Evolutionary conservation across 1,140 invertebrate genomes (phyloP), one percentile per base, ranked within the genome.

Genomic region (Zaprionus taronus): DNA sequence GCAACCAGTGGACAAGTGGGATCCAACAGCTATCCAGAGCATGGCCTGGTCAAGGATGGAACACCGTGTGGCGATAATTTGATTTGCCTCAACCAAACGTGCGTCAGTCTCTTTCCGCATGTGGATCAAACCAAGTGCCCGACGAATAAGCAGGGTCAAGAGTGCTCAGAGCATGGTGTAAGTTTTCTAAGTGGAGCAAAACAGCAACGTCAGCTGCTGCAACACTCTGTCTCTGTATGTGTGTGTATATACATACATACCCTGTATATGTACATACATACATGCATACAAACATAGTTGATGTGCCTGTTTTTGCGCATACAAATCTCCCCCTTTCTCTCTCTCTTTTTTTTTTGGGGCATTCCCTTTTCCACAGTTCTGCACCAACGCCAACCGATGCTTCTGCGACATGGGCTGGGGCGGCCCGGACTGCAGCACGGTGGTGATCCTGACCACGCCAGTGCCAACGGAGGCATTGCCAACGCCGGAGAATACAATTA

Each of bases 141-240:
- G 51, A 97, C 95, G 69, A 98, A 98, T 93, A 96, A 97, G 93
- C 95, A 97, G 82, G 96, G 96, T 85, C 93, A 96, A 74, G 97
- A 98, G 91, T 99, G 99, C 93, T 99, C 98, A 53, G 97, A 97
- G 51, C 96, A 98, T 94, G 98, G 98, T 93, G 97, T 98, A 94
- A 95, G 96, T 95, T 64, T 95, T 62, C 57, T 34, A 71, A 76
- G 65, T 77, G 65, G 60, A 66, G 28, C 47, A 51, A 41, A 58
- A 56, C 6, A 31, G 12, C 7, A n/a, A 28, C 24, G 14, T n/a
- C 2, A 51, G 12, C 36, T 14, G 36, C 36, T 38, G 47, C 34
- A 55, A 47, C n/a, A 60, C 20, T 12, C 47, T 51, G 12, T 24
- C 6, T 24, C 0, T 24, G 20, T 11, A n/a, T 47, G n/a, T 44